Evolutionary conservation across 1,140 invertebrate species (phyloP).

Genomic region (Nasonia vitripennis): DNA sequence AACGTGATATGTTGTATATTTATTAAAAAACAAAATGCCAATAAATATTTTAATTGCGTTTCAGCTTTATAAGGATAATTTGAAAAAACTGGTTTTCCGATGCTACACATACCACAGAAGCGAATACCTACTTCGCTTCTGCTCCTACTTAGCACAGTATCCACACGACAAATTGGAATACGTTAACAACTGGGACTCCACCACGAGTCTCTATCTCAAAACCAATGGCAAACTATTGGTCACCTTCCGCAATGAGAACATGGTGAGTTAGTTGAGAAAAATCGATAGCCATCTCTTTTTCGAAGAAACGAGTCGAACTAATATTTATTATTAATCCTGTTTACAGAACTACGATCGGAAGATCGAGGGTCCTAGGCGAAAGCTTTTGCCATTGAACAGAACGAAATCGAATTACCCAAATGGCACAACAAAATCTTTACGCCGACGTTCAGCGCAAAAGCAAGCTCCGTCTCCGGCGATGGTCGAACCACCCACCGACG

Average conservation of each 20-base stretch:
- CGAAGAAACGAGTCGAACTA: background rate
- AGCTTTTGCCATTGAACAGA: conserved; percentile 62
- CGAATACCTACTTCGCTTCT: conserved; percentile 82
- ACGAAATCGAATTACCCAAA: conserved; percentile 64
- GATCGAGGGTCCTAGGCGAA: conserved; percentile 65
- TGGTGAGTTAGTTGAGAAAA: conserved; percentile 68
- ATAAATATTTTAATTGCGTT: conserved; percentile 51
- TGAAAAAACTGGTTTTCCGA: conserved; percentile 80
- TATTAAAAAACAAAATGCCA: background rate
- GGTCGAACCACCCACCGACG: conserved; percentile 76
- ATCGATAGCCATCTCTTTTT: background rate
- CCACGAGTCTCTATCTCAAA: conserved; percentile 82
- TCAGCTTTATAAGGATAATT: conserved; percentile 77
- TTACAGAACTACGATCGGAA: conserved; percentile 71
- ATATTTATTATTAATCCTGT: background rate
- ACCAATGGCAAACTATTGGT: conserved; percentile 80
- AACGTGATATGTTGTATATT: too few relatives aligned
- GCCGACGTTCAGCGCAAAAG: conserved; percentile 52
- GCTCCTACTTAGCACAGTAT: conserved; percentile 80
- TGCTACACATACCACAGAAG: conserved; percentile 85
- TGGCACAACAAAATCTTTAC: conserved; percentile 60
- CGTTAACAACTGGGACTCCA: conserved; percentile 84
- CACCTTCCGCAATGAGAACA: conserved; percentile 85
- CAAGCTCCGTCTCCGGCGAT: conserved; percentile 70
- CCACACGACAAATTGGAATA: conserved; percentile 80